Conservation (phyloP, 2,888 invertebrate genomes). For the Nomada fucata region DNA sequence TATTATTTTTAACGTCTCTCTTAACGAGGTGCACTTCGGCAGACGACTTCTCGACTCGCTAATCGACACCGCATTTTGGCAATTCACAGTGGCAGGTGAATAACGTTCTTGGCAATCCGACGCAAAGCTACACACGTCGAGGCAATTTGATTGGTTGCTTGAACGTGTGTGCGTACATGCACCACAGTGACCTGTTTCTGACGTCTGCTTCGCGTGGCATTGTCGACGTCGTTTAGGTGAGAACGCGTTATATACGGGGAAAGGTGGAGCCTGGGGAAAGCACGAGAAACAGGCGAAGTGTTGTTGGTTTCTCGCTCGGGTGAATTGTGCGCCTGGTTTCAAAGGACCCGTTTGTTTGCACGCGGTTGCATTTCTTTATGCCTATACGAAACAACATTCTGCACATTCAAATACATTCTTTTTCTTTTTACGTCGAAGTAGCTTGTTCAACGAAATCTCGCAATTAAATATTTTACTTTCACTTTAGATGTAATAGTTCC, state of each 20-base stretch:
- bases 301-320: conserved; percentile 20
- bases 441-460: too few relatives aligned
- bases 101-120: conserved; percentile 64
- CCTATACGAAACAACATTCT: background rate
- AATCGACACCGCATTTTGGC: conserved; percentile 58
- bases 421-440: background rate
- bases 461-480: too few relatives aligned
- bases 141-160: conserved; percentile 66
- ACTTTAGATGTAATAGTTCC: too few relatives aligned
- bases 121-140: conserved; percentile 47
- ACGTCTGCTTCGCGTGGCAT: conserved; percentile 59
- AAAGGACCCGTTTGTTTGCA: conserved; percentile 14
- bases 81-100: conserved; percentile 53
- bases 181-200: conserved; percentile 62
- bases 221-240: conserved; percentile 59
- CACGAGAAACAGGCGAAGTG: conserved; percentile 3
- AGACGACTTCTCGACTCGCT: background rate
- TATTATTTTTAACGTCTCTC: background rate
- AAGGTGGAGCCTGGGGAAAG: conserved; percentile 11
- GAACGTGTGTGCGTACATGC: conserved; percentile 51
- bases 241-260: conserved; percentile 40
- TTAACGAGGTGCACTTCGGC: background rate
- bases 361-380: conserved; percentile 13
- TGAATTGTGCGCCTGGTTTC: conserved; percentile 10
- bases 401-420: background rate